phyloP scores from a whole-genome alignment of 2,888 invertebrate species.

The Spisula solida region DNA sequence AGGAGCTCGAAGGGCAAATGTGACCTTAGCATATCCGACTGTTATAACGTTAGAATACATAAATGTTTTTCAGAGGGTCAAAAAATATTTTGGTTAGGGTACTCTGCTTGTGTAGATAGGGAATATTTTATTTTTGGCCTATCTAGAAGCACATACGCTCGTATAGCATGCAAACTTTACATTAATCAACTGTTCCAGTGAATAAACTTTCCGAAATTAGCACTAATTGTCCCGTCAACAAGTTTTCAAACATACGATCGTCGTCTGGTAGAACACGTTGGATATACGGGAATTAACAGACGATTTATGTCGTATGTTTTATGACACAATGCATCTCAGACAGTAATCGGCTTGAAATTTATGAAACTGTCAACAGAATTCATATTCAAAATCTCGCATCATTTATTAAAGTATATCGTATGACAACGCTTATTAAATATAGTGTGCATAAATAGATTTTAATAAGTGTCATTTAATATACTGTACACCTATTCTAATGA shows the following conservation, averaged over 20 bases:
- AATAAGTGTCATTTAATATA: too few relatives aligned
- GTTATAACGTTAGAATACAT: too few relatives aligned
- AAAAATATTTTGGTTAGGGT: too few relatives aligned
- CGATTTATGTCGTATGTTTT: neutral
- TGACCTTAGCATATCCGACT: too few relatives aligned
- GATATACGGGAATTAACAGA: neutral
- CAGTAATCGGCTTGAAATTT: neutral
- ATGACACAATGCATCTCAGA: neutral
- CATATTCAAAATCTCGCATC: neutral
- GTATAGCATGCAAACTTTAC: conserved; percentile 22
- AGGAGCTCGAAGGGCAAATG: too few relatives aligned
- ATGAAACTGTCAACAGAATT: neutral
- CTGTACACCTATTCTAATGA: too few relatives aligned
- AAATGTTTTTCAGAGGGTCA: too few relatives aligned
- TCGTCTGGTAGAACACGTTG: neutral
- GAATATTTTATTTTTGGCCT: conserved; percentile 20
- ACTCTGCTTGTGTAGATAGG: too few relatives aligned
- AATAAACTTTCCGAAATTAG: conserved; percentile 25
- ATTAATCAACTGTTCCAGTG: conserved; percentile 31
- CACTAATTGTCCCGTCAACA: conserved; percentile 36
- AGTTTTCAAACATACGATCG: conserved; percentile 22
- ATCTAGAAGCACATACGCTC: neutral
- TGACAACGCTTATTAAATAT: neutral
- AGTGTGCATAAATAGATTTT: too few relatives aligned
- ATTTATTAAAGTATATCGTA: neutral